Evolutionary conservation across 2,797 vertebrate species (phyloP), one percentile per base, ranked within the genome.

Genomic region (Falco rusticolus): DNA sequence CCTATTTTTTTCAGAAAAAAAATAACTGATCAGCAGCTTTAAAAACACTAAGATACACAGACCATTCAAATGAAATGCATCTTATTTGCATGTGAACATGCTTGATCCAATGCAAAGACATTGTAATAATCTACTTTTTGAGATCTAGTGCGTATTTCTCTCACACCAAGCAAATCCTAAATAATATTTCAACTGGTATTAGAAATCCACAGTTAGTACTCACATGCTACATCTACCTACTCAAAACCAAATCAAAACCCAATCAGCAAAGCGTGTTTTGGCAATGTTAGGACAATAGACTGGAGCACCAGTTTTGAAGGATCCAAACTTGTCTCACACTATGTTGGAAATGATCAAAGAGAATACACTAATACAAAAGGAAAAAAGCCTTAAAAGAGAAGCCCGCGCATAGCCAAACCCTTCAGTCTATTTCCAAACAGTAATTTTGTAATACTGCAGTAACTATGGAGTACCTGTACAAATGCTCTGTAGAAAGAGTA

Each of bases 1-100:
- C 96, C 99, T 99, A 19, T 37, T 80, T 88, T 86, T 94, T 89
- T 90, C 22, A 82, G 75, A 75, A 80, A 84, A 72, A 60, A 6
- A n/a, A 34, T n/a, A 34, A 54, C 53, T 92, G 74, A 87, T 65
- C 24, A 80, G 50, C 45, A 93, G 41, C 65, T 93, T 92, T 89
- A 89, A 84, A 94, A 95, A 84, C 16, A 70, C 9, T 24, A 20
- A 48, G 9, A 41, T 33, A 82, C 18, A 43, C 1, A 60, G 11
- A 37, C 18, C 48, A 60, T 43, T 74, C 41, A 48, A 80, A 56
- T 54, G 41, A 72, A 90, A 60, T 34, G 9, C 34, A 47, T 15
- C 20, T 33, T 18, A 19, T 43, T 28, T 61, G 31, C 31, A 72
- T 14, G 6, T 72, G 72, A 70, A 43, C 29, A 16, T n/a, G 29